A percentile compares a stretch with the other conserved stretches of the same genome.
phyloP scores from a whole-genome alignment of 2,113 vertebrate genomes.

The Spizaetus ornatus region DNA sequence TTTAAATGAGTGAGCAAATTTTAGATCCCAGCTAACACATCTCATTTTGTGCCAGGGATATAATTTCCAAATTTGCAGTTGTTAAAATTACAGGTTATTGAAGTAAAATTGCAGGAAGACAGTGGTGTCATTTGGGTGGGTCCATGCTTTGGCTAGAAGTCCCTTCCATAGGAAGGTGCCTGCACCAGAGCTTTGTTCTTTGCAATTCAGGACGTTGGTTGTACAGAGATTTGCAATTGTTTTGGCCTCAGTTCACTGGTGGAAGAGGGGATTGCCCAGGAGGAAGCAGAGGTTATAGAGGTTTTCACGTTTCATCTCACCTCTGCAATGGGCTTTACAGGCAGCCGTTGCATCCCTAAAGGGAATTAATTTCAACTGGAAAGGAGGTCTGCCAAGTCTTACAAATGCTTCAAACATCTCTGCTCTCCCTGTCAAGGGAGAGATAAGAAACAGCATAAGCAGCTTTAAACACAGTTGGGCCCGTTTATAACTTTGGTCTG shows the following conservation, averaged over 20 bases:
- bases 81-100: accelerated
- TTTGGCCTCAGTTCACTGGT: not conserved
- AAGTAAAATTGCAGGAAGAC: not conserved
- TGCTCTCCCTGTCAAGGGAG: not conserved
- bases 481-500: not conserved
- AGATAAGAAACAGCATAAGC: not conserved
- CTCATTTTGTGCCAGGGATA: not conserved
- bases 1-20: not conserved
- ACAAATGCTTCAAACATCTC: not conserved
- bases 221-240: not conserved
- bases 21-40: not conserved
- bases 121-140: accelerated
- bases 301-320: not conserved
- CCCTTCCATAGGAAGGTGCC: not conserved
- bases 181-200: not conserved
- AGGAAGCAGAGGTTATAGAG: not conserved
- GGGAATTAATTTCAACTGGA: not conserved
- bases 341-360: not conserved
- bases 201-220: not conserved
- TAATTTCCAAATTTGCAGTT: not conserved
- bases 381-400: not conserved
- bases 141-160: not conserved
- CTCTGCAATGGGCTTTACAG: not conserved
- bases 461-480: not conserved
- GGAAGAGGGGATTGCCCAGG: not conserved